Evolutionary conservation across 1,140 invertebrate species (phyloP), one percentile per base, ranked within the genome.

Genomic region (Cepaea nemoralis): DNA sequence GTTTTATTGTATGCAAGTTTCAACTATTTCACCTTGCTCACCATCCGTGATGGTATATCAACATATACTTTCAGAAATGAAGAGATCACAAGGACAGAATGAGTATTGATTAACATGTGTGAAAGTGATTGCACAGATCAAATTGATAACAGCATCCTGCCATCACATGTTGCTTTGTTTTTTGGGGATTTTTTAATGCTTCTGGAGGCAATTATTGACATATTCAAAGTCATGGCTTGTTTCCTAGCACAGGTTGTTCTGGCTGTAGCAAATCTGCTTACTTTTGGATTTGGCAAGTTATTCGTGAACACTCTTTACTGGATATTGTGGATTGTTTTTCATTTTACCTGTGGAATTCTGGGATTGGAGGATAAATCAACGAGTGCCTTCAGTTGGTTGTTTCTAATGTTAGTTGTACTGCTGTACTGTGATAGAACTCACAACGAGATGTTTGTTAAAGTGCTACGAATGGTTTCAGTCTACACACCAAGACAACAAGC

Each of bases 341-440:
- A 79, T 48, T 79, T 79, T 33, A 45, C 63, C 5, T 79, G 59
- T 67, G 77, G 77, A 3, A 79, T 79, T 79, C 48, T 79, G 48
- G 77, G 77, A 27, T 55, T 79, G 33, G 77, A 79, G n/a, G 77
- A 79, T 69, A 67, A 55, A 48, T 79, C 77, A 24, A 79, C 77
- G 14, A 69, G 77, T 79, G 77, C 77, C 12, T 79, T 79, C 27
- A 79, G 77, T 35, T 79, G 77, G 77, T 39, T 79, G 22, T 55
- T 79, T 3, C n/a, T 79, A 0, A 24, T 79, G 14, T 16, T 79
- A 6, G n/a, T 69, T 5, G 14, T 79, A 16, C 22, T 69, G 45
- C n/a, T 79, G 3, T 79, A 79, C 40, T 79, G 77, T 69, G 77
- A 79, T 35, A 69, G 77, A 79, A 45, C 24, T 31, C n/a, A 79